Conservation (phyloP, 2,888 invertebrate species). For the Ligdia adustata region DNA sequence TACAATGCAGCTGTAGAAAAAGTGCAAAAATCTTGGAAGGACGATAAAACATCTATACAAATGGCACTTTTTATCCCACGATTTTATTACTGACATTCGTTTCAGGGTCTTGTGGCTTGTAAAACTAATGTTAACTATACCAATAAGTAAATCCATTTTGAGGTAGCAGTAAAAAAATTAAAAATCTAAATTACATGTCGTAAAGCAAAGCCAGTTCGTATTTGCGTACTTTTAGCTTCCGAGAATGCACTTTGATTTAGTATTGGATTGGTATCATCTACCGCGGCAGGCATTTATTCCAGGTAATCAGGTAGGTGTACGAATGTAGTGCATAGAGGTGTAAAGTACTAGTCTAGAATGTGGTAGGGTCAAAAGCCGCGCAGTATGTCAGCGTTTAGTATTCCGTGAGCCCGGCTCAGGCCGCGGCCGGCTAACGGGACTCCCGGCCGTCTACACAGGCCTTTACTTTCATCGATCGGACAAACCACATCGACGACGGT, state of each 20-base stretch:
- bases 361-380: slow-evolving; percentile 83
- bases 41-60: slow-evolving; percentile 35
- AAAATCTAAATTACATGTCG: slow-evolving; percentile 3
- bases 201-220: slow-evolving; percentile 2
- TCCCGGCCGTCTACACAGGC: slow-evolving; percentile 71
- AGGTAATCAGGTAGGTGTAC: slow-evolving; percentile 43
- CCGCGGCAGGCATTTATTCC: slow-evolving; percentile 30
- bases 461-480: slow-evolving; percentile 83
- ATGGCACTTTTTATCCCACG: slow-evolving; percentile 33
- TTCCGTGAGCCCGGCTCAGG: slow-evolving; percentile 76
- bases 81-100: slow-evolving; percentile 21
- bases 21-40: slow-evolving; percentile 56
- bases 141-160: slow-evolving; percentile 4
- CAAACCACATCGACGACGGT: slow-evolving; percentile 70
- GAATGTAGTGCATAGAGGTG: slow-evolving; percentile 68
- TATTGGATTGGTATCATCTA: slow-evolving; percentile 25
- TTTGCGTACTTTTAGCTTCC: slow-evolving; percentile 24
- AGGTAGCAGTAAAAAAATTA: slow-evolving; percentile 6
- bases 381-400: slow-evolving; percentile 83
- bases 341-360: slow-evolving; percentile 79
- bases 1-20: slow-evolving; percentile 50
- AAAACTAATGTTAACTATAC: slow-evolving; percentile 21
- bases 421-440: slow-evolving; percentile 79
- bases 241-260: slow-evolving; percentile 20
- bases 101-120: slow-evolving; percentile 27